Base-by-base conservation (phyloP, 2,113 vertebrate genomes). In the Helogale parvula region DNA sequence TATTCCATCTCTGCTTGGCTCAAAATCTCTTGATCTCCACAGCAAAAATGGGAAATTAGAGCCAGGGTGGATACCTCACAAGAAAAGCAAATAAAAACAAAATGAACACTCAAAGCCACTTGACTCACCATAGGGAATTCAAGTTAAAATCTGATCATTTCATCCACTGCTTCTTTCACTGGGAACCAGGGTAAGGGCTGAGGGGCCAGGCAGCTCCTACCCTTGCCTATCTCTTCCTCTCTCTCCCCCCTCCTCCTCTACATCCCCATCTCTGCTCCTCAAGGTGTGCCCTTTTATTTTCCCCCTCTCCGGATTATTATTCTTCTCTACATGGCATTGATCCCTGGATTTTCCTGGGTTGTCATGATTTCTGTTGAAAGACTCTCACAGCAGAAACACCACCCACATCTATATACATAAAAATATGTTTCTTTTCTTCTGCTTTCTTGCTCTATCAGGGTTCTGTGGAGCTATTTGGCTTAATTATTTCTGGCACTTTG, bases 401-500 rank as follows among this genome's bases (percentile, higher is more conserved):
- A 88, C 71, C 38, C 90, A 92, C 45, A 83, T 71, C 68, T 86
- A 86, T 47, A 79, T 68, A 91, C 47, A 77, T 72, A 92, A 4
- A 92, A 83, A 96, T 65, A n/a, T 65, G 38, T 92, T 96, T 93
- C 95, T 81, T 97, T 96, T 88, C 50, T 71, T 96, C 60, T 41
- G 90, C 66, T 93, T 96, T 98, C 97, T 98, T 97, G 96, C 96
- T 98, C 98, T 98, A 97, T 92, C 66, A 96, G 97, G 96, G 96
- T 96, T 96, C 98, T 97, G 90, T 96, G 96, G 90, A 98, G 93
- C 96, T 98, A 98, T 98, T 96, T 96, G 97, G 95, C 98, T 98
- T 98, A 99, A 99, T 98, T 98, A 98, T 98, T 98, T 98, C 98
- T 98, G 98, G 98, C 98, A 98, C 96, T 99, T 98, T 98, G 98